Evolutionary conservation across 2,797 vertebrate genomes (phyloP), one percentile per base, ranked within the genome.

Genomic region (Yasuhikotakia modesta): DNA sequence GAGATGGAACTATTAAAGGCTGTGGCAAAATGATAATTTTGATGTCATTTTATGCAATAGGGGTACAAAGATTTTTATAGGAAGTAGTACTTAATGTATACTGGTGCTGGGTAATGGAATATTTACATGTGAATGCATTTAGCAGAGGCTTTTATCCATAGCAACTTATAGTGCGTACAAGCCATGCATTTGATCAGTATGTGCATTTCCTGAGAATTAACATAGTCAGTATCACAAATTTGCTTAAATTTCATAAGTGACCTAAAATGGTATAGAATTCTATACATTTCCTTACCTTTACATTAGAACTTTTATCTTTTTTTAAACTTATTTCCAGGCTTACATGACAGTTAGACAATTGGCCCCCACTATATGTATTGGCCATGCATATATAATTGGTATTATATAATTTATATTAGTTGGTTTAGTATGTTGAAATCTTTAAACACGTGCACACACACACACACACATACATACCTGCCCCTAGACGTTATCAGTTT

Each of bases 401-500:
- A 61, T 61, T 58, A 12, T 69, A 70, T 43, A 50, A 70, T 63
- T 77, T 0, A 53, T 70, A 63, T 61, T 78, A 78, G 46, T 22
- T 78, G 30, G n/a, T n/a, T n/a, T n/a, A n/a, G n/a, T 61, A 21
- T 45, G 68, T 55, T 78, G 63, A 82, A 74, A 82, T 80, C 45
- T 76, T 52, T n/a, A n/a, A n/a, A n/a, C n/a, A n/a, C n/a, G n/a
- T n/a, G n/a, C 43, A 73, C 71, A 78, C 65, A 67, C 80, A 69
- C 65, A 75, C 65, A 70, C 70, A 57, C 32, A 78, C 30, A 69
- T 63, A 48, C 57, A 27, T 76, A 77, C 81, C 69, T 73, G 57
- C 55, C 92, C 90, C 93, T 93, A 93, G 90, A 95, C 78, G 89
- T 91, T 95, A 95, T 97, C 95, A 92, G 91, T 90, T 96, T 96